These are phyloP conservation scores for Pollimyrus isidori DNA, from an alignment of 2,113 vertebrate species.

Conservation along the genomic window DNA sequence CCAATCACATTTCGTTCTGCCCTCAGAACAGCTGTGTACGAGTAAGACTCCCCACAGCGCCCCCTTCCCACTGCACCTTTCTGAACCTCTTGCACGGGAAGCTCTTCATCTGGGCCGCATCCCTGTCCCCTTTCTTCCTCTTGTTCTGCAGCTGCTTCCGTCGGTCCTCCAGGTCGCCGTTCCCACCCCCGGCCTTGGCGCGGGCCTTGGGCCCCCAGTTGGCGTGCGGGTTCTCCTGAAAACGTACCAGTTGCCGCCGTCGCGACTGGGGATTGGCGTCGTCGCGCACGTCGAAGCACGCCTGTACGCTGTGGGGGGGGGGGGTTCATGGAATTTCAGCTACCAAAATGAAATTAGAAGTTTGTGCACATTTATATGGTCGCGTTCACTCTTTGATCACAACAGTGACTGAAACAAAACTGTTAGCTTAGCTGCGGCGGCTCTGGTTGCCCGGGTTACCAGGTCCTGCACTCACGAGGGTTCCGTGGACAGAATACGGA, in stretches of 20 bases:
- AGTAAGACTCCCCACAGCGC: too few relatives aligned
- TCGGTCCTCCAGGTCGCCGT: constrained; percentile 60
- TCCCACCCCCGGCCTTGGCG: constrained; percentile 68
- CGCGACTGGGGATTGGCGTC: constrained; percentile 88
- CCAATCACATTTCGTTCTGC: too few relatives aligned
- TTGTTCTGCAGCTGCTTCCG: constrained; percentile 72
- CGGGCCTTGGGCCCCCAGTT: constrained; percentile 87
- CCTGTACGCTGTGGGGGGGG: constrained; percentile 59
- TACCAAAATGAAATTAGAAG: not conserved
- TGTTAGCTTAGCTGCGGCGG: not conserved
- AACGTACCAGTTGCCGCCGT: constrained; percentile 72
- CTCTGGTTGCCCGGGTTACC: not conserved
- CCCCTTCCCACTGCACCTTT: constrained; percentile 50
- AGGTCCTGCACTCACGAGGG: constrained; percentile 57
- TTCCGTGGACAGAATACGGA: constrained; percentile 69
- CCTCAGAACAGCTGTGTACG: too few relatives aligned
- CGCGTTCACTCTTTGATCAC: not conserved
- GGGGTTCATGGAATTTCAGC: not conserved
- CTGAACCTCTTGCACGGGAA: constrained; percentile 77
- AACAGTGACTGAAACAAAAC: not conserved
- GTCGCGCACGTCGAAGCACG: constrained; percentile 72
- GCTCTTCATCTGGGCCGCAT: constrained; percentile 55
- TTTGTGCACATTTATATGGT: not conserved
- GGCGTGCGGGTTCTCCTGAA: constrained; percentile 83
- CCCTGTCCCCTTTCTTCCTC: constrained; percentile 57